Percentiles rank a stretch among this genome's conserved stretches.
phyloP scores from a whole-genome alignment of 2,113 vertebrate species.

The Paratilapia polleni region DNA sequence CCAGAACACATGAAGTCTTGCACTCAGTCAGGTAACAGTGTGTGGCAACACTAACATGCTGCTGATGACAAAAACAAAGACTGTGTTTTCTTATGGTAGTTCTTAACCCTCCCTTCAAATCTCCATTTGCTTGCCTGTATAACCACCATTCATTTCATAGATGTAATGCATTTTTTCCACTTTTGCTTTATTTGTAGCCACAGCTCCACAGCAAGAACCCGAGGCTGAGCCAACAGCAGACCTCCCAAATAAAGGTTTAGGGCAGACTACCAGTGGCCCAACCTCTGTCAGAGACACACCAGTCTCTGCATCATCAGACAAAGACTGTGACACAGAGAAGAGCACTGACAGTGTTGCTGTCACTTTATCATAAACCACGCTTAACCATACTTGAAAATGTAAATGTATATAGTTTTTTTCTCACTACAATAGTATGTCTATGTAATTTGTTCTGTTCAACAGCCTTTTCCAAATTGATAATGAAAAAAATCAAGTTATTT shows the following conservation, averaged over 20 bases:
- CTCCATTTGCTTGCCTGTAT: neutral
- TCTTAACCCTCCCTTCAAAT: too few species aligned
- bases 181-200: conserved; percentile 80
- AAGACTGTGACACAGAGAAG: conserved; percentile 87
- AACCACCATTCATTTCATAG: neutral
- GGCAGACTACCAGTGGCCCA: conserved; percentile 78
- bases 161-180: conserved; percentile 3
- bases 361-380: conserved; percentile 78
- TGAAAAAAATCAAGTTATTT: conserved; percentile 11
- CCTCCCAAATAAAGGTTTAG: conserved; percentile 84
- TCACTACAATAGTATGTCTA: conserved; percentile 46
- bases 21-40: conserved; percentile 92
- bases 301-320: conserved; percentile 83
- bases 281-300: conserved; percentile 81
- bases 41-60: neutral
- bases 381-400: conserved; percentile 68
- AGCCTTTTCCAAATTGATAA: conserved; percentile 33
- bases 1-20: conserved; percentile 99
- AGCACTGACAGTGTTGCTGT: conserved; percentile 87
- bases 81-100: neutral
- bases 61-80: neutral
- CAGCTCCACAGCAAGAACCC: conserved; percentile 92
- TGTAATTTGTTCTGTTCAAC: conserved; percentile 47
- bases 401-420: conserved; percentile 50
- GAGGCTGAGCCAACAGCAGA: conserved; percentile 88